Conservation (phyloP, 2,888 invertebrate genomes). For the Argyresthia albistria region DNA sequence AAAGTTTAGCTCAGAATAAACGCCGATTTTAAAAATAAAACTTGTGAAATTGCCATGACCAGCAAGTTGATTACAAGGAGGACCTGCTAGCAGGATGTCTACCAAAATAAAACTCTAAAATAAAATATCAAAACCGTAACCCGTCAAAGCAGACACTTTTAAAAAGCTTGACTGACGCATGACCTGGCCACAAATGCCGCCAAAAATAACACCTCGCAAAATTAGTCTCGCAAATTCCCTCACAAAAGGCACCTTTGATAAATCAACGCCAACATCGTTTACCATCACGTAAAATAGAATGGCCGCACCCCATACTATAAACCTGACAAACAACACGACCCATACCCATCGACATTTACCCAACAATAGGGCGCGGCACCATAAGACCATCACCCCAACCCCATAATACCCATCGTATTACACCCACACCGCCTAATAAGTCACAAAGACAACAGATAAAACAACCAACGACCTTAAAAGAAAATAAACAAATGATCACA, state of each 20-base stretch:
- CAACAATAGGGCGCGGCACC: conserved; percentile 41
- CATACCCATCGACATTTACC: conserved; percentile 52
- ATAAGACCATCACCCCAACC: conserved; percentile 32
- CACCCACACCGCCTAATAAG: conserved; percentile 24
- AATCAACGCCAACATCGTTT: conserved; percentile 31
- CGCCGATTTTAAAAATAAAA: no score
- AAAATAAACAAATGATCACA: conserved; percentile 63
- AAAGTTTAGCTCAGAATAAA: no score
- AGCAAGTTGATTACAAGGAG: no score
- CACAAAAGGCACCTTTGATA: conserved; percentile 39
- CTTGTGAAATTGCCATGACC: no score
- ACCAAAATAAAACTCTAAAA: no score
- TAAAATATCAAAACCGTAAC: no score
- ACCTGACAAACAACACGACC: conserved; percentile 45
- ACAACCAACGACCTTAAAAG: conserved; percentile 55
- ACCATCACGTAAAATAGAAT: conserved; percentile 22
- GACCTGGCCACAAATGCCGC: no score
- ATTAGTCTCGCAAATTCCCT: conserved; percentile 23
- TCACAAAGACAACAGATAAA: conserved; percentile 54
- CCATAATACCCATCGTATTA: conserved; percentile 41
- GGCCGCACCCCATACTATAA: conserved; percentile 36
- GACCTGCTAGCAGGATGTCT: no score
- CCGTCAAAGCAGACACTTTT: no score
- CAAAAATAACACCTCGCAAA: not conserved
- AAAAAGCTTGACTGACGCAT: no score